Evolutionary conservation across 2,888 invertebrate species (phyloP).

Genomic region (Mesorhabditis belari): DNA sequence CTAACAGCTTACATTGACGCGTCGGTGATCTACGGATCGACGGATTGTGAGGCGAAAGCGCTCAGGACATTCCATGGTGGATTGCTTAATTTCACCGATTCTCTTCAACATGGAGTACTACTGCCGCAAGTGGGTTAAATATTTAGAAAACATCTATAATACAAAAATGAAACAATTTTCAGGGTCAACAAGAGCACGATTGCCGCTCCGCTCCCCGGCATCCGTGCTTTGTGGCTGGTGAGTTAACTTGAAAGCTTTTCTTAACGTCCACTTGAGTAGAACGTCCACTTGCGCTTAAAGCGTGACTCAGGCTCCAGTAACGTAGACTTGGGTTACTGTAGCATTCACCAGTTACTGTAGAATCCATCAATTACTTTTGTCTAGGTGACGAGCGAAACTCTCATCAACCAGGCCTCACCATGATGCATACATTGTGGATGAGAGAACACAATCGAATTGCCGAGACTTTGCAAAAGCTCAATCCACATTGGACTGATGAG

Average conservation of each 20-base stretch:
- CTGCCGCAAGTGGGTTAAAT: not conserved
- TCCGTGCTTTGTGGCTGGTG: slow-evolving; percentile 50
- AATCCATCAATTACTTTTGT: not conserved
- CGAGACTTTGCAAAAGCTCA: slow-evolving; percentile 36
- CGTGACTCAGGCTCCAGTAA: too few relatives aligned
- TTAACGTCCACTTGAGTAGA: too few relatives aligned
- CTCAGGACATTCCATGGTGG: slow-evolving; percentile 63
- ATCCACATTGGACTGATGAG: slow-evolving; percentile 55
- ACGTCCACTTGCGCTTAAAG: too few relatives aligned
- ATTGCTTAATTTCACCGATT: slow-evolving; percentile 52
- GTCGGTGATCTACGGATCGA: slow-evolving; percentile 84
- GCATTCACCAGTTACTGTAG: not conserved
- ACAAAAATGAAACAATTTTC: slow-evolving; percentile 9
- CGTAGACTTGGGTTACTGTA: too few relatives aligned
- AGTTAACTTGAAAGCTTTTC: too few relatives aligned
- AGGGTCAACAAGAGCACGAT: slow-evolving; percentile 51
- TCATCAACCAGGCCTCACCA: slow-evolving; percentile 51
- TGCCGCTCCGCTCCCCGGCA: slow-evolving; percentile 41
- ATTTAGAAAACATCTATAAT: too few relatives aligned
- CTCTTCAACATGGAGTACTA: not conserved
- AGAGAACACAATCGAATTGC: slow-evolving; percentile 52
- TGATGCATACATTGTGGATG: slow-evolving; percentile 51
- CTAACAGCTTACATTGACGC: slow-evolving; percentile 74
- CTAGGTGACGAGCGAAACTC: slow-evolving; percentile 38
- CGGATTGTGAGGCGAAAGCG: slow-evolving; percentile 71